Evolutionary conservation across 2,888 invertebrate genomes (phyloP), one percentile per base, ranked within the genome.

Genomic region (Bellardia bayeri): DNA sequence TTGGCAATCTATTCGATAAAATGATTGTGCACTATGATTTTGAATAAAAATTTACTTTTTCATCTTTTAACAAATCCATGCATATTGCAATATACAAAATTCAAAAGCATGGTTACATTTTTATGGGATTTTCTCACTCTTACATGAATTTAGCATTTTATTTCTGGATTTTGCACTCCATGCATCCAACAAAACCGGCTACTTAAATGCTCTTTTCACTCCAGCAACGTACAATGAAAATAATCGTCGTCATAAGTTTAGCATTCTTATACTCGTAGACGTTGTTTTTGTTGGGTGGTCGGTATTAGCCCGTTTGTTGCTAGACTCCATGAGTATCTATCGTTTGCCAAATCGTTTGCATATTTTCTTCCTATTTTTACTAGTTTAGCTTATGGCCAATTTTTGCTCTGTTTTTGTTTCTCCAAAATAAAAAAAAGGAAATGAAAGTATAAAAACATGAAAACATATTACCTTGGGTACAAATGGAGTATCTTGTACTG

Each of bases 281-380:
- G 80, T 71, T 63, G 71, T n/a, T n/a, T 74, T 58, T 13, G 64
- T 37, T 42, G 64, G 30, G 42, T 66, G 61, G 79, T 23, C 74
- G 56, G 33, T 23, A 78, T 85, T 79, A 78, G 78, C 69, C 82
- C 78, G 85, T 79, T 87, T 82, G 78, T 85, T 75, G 87, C 72
- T 81, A 49, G 42, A 63, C 30, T 33, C 42, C 16, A 16, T 37
- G n/a, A 71, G 82, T 66, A 68, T 81, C 82, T 78, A 88, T 87
- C 87, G 87, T 76, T 83, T 87, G 88, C 87, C 88, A 88, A 88
- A 88, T 86, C 86, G 81, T 86, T 88, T 86, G 88, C 88, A 88
- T 88, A 86, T 86, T 88, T 83, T 84, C 69, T 78, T 74, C 2
- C 23, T 42, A 72, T 76, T 80, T 61, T 68, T 83, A 33, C n/a